Percentiles rank a stretch among this genome's conserved stretches.
These are phyloP conservation scores for Labeo rohita DNA, from an alignment of 2,113 vertebrate genomes.

Conservation along the genomic window DNA sequence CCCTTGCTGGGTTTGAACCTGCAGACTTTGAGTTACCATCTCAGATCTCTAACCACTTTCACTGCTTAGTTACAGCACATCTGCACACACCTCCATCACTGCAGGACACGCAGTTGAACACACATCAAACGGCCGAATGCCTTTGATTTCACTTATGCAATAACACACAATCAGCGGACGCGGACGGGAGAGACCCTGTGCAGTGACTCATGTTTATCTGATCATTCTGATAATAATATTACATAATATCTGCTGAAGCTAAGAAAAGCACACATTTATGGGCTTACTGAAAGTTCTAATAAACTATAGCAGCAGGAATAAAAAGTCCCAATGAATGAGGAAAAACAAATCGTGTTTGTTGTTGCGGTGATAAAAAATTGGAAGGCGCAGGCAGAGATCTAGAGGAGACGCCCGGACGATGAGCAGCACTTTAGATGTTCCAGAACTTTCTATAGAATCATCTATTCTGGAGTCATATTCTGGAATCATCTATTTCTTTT, in stretches of 20 bases:
- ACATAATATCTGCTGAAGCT: neutral
- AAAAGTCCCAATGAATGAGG: neutral
- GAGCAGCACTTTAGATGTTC: neutral
- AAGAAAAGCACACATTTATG: neutral
- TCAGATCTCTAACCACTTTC: too few relatives aligned
- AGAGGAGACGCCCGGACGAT: neutral
- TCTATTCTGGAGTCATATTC: neutral
- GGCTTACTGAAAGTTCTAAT: neutral
- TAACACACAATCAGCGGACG: neutral
- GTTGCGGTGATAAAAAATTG: neutral
- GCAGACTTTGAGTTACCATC: too few relatives aligned
- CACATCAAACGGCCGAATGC: neutral
- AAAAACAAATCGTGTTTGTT: neutral
- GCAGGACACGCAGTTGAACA: neutral
- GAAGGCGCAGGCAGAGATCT: neutral
- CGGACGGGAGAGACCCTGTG: neutral
- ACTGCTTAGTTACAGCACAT: too few relatives aligned
- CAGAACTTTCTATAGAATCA: neutral
- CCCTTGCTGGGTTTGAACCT: too few relatives aligned
- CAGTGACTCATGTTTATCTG: neutral
- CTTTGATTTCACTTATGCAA: neutral
- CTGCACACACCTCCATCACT: neutral
- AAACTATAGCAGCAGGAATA: slow-evolving; percentile 1
- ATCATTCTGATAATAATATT: neutral
- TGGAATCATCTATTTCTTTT: too few relatives aligned